Percentiles rank a stretch among this genome's conserved stretches.
These are phyloP conservation scores for Meandrina meandrites DNA, from an alignment of 92 coral and sea anemone species.

Conservation along the genomic window DNA sequence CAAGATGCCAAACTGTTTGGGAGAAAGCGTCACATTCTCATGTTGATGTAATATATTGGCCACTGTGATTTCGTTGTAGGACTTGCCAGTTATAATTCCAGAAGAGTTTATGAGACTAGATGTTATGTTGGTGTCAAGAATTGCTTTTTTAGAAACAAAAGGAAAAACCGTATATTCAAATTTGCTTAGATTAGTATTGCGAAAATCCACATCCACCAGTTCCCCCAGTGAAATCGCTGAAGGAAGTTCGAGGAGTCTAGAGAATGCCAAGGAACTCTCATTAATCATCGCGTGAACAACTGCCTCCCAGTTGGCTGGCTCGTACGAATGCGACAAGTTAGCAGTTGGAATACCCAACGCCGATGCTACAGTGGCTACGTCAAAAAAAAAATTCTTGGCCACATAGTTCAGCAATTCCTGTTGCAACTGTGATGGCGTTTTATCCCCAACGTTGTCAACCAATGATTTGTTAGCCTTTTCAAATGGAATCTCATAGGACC, in stretches of 20 bases:
- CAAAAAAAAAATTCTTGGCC: conserved; percentile 43
- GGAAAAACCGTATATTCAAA: conserved; percentile 55
- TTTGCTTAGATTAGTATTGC: conserved; percentile 54
- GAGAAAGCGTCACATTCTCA: neutral
- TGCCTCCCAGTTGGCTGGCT: conserved; percentile 67
- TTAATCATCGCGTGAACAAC: conserved; percentile 66
- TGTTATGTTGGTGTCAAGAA: conserved; percentile 49
- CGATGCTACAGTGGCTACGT: conserved; percentile 50
- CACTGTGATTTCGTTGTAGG: too few relatives aligned
- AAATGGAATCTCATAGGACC: conserved; percentile 41
- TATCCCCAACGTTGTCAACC: neutral
- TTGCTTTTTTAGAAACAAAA: conserved; percentile 23
- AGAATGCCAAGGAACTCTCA: conserved; percentile 58
- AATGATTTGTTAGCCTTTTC: neutral
- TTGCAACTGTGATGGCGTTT: neutral
- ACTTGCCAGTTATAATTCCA: neutral
- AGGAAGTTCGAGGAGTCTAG: conserved; percentile 24
- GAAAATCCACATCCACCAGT: conserved; percentile 13
- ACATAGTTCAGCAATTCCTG: conserved; percentile 29
- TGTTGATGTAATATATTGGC: too few relatives aligned
- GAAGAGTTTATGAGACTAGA: conserved; percentile 10
- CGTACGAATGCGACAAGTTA: conserved; percentile 56
- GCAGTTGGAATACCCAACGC: conserved; percentile 45
- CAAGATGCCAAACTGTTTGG: conserved; percentile 54
- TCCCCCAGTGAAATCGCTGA: neutral